Base-by-base conservation (phyloP, 2,113 vertebrate genomes). In the Nerophis ophidion region DNA sequence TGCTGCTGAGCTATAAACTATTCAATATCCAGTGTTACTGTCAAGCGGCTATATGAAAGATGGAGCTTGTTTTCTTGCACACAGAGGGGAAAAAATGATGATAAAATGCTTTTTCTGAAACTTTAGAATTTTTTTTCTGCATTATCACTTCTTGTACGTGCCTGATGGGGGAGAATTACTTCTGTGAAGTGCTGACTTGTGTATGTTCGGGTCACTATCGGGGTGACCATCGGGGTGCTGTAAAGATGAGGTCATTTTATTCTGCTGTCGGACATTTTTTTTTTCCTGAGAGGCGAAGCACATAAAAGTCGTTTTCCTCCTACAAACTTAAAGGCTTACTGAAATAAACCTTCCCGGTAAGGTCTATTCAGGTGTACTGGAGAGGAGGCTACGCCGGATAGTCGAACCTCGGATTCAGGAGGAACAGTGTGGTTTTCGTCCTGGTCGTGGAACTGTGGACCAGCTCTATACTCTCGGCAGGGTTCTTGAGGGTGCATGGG, bases 201-300 rank as follows among this genome's bases (percentile, higher is more conserved):
- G 71, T 84, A 79, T 64, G 48, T 71, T 73, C 70, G 68, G 89
- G 88, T 89, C 87, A 66, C 61, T 9, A 52, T 74, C 66, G 73
- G 69, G 77, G 70, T 81, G 81, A 81, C 82, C 81, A 35, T 85
- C 73, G 80, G 63, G 67, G 74, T 71, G 67, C 68, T 63, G 6
- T 63, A 80, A 79, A 88, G 87, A 90, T 90, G 83, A 89, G 87
- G 90, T 89, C 86, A 85, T 64, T 16, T 83, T 73, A 85, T 91
- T 88, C 68, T 90, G 89, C 87, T 89, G 87, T 80, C 89, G 88
- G 82, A 70, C 84, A 84, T 85, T 65, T 87, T 82, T 87, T 82
- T 86, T 34, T 26, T 83, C 64, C 48, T 38, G 49, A 63, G 56
- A 76, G 71, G 75, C 75, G 16, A 17, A 46, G 54, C 48, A 45